Base-by-base conservation (phyloP, 2,797 vertebrate species). In the Ctenopoma multispine region DNA sequence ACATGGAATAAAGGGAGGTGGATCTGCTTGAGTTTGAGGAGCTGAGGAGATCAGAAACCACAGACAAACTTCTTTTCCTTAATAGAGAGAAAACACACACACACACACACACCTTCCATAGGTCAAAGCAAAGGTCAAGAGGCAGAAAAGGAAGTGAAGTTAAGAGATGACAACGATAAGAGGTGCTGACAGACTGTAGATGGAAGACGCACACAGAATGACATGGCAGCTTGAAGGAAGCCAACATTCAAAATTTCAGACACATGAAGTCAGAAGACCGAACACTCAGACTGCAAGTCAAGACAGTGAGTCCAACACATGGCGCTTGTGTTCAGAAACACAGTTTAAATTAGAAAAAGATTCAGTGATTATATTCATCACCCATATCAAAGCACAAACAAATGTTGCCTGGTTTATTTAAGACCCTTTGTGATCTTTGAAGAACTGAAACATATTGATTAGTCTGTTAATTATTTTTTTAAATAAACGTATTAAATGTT, bases 31-130 rank as follows among this genome's bases (percentile, higher is more conserved):
- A 92, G 93, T 93, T 90, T 91, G 93, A 91, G 82, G 90, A 94
- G 91, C 90, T 93, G 91, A 94, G 93, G 51, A 93, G 90, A 79
- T 95, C 93, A 93, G 93, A 94, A 90, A 95, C 87, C 92, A 94
- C 87, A 91, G 93, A 95, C 85, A 95, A 93, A 93, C 94, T 95
- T 88, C 93, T 93, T 93, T 95, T 95, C 94, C 94, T 94, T 95
- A 76, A 77, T 87, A 87, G 90, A 92, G 90, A 92, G 74, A 91
- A 79, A 87, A 88, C 73, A 80, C 59, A 75, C 68, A 79, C 73
- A 80, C 58, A 75, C 53, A 66, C 55, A 70, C 61, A 79, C 61
- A 74, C 73, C 81, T 80, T 8, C 4, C 84, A 67, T 53, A 48
- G 72, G 87, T 87, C 82, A 90, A 87, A 90, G 88, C 77, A 46